Conservation (phyloP, 2,888 invertebrate species). For the Brachyptera risi region DNA sequence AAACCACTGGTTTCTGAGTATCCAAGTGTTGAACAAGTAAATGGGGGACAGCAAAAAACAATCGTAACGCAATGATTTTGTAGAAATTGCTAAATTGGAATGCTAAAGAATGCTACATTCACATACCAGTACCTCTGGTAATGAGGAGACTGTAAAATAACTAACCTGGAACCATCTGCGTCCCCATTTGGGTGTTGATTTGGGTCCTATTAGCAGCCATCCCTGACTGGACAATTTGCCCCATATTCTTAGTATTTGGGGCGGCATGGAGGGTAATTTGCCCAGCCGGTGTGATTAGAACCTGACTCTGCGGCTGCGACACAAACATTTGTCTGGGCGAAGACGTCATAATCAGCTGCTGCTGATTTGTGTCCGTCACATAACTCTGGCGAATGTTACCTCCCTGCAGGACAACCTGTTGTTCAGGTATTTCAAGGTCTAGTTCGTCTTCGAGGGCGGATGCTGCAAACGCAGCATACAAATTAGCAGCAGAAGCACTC, state of each 20-base stretch:
- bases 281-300: constrained; percentile 41
- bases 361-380: constrained; percentile 38
- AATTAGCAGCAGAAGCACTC: constrained; percentile 70
- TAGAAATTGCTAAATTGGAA: no score
- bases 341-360: constrained; percentile 44
- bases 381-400: constrained; percentile 29
- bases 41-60: no score
- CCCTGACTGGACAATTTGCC: constrained; percentile 20
- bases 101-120: no score
- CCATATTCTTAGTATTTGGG: constrained; percentile 5
- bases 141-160: no score
- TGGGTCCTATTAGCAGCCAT: constrained; percentile 42
- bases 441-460: constrained; percentile 76
- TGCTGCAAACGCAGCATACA: constrained; percentile 80
- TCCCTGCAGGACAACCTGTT: constrained; percentile 34
- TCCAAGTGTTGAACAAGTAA: no score
- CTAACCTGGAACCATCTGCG: constrained; percentile 5
- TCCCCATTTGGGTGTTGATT: constrained; percentile 20
- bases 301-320: constrained; percentile 38
- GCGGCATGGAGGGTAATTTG: constrained; percentile 39
- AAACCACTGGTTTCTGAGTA: no score
- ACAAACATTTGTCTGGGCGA: constrained; percentile 53
- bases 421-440: constrained; percentile 47
- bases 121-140: no score
- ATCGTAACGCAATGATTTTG: no score